Evolutionary conservation across 1,140 invertebrate species (phyloP).

Genomic region (Rhagoletis zephyria): DNA sequence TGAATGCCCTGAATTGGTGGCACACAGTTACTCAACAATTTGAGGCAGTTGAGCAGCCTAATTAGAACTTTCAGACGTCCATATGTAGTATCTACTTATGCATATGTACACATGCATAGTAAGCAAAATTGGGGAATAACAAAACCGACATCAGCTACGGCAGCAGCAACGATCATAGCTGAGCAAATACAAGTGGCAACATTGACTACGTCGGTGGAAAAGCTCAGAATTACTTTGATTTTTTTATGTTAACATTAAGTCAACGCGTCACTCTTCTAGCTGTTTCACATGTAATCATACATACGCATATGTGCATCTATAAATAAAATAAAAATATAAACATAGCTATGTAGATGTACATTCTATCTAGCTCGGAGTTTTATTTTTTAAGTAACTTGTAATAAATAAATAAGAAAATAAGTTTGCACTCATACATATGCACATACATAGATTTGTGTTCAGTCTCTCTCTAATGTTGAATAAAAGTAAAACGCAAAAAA

Average conservation of each 20-base stretch:
- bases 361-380: no score
- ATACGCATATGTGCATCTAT: not conserved
- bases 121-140: not conserved
- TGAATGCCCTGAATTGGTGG: not conserved
- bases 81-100: not conserved
- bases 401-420: no score
- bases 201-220: not conserved
- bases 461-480: not conserved
- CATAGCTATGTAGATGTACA: no score
- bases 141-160: not conserved
- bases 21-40: conserved; percentile 1
- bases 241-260: not conserved
- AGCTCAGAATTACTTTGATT: not conserved
- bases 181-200: not conserved
- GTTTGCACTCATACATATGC: not conserved
- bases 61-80: not conserved
- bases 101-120: not conserved
- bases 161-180: not conserved
- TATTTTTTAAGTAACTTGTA: no score
- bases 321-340: no score
- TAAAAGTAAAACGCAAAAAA: conserved; percentile 48
- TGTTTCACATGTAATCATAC: not conserved
- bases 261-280: not conserved
- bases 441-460: no score
- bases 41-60: conserved; percentile 14